Evolutionary conservation across 2,797 vertebrate genomes (phyloP).

Genomic region (Nannoperca australis): DNA sequence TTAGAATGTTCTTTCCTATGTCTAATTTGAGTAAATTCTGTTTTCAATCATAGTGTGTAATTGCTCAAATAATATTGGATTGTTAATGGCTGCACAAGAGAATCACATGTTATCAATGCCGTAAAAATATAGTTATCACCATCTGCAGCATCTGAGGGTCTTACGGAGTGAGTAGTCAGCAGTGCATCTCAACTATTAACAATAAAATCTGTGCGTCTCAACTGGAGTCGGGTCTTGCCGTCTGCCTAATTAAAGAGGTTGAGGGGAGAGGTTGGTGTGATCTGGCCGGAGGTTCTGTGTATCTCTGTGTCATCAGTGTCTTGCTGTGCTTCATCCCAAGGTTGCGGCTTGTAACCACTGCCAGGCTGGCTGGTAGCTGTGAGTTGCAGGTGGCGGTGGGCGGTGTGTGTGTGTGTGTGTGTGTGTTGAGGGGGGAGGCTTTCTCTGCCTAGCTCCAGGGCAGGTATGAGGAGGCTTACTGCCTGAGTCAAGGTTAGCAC

Average conservation of each 20-base stretch:
- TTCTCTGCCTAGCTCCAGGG: constrained; percentile 66
- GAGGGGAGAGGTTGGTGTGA: constrained; percentile 42
- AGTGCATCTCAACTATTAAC: constrained; percentile 19
- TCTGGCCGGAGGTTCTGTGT: constrained; percentile 59
- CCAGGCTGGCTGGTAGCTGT: constrained; percentile 73
- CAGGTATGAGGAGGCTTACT: constrained; percentile 73
- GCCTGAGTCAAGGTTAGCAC: constrained; percentile 74
- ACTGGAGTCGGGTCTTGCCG: constrained; percentile 35
- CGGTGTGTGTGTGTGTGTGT: too few species aligned
- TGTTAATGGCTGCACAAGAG: constrained; percentile 8
- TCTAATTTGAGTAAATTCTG: constrained; percentile 21
- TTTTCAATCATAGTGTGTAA: constrained; percentile 2
- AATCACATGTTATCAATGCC: constrained; percentile 9
- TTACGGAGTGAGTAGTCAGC: constrained; percentile 20
- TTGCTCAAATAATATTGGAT: constrained; percentile 19
- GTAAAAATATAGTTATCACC: constrained; percentile 41
- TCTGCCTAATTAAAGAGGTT: constrained; percentile 66
- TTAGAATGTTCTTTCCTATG: not conserved
- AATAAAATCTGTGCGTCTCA: constrained; percentile 39
- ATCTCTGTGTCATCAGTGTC: constrained; percentile 73
- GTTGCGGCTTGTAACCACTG: constrained; percentile 72
- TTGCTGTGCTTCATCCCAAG: constrained; percentile 74
- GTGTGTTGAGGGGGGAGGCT: constrained; percentile 33
- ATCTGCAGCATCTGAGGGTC: constrained; percentile 13
- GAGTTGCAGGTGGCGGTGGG: constrained; percentile 36